Evolutionary conservation across 2,888 invertebrate species (phyloP).

Genomic region (Nemotelus nigrinus): DNA sequence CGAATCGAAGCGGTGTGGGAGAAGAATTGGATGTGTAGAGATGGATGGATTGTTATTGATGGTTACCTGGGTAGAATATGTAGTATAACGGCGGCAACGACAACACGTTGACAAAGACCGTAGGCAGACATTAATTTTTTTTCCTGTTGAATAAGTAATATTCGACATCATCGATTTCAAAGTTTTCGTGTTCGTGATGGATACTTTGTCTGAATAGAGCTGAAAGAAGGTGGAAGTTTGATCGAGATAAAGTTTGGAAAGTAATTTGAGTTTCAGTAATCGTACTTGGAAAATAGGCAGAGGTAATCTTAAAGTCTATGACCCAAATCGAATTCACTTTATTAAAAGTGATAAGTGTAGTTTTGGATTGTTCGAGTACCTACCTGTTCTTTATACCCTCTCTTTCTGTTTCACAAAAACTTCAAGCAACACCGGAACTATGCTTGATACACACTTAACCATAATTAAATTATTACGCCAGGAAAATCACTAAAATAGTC

Average conservation of each 20-base stretch:
- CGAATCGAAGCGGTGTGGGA: neutral
- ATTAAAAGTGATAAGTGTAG: no score
- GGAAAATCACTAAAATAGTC: conserved; percentile 13
- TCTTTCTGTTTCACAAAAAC: neutral
- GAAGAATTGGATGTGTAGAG: neutral
- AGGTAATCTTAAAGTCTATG: neutral
- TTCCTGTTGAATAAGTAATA: conserved; percentile 10
- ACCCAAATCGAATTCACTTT: no score
- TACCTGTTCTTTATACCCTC: neutral
- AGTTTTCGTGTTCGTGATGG: no score
- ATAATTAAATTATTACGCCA: conserved; percentile 38
- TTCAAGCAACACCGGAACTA: neutral
- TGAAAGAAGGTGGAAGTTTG: no score
- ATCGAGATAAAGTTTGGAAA: no score
- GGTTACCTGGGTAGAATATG: neutral
- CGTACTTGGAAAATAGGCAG: neutral
- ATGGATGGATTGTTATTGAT: conserved; percentile 21
- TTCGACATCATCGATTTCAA: no score
- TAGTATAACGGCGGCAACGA: neutral
- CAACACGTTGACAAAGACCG: neutral
- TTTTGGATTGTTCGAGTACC: no score
- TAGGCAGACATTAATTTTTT: neutral
- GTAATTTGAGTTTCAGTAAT: no score
- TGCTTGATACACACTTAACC: neutral
- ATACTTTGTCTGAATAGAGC: no score